A percentile compares a stretch with the other conserved stretches of the same genome.
Evolutionary conservation across 2,888 invertebrate genomes (phyloP).

Genomic region (Microctonus brassicae): DNA sequence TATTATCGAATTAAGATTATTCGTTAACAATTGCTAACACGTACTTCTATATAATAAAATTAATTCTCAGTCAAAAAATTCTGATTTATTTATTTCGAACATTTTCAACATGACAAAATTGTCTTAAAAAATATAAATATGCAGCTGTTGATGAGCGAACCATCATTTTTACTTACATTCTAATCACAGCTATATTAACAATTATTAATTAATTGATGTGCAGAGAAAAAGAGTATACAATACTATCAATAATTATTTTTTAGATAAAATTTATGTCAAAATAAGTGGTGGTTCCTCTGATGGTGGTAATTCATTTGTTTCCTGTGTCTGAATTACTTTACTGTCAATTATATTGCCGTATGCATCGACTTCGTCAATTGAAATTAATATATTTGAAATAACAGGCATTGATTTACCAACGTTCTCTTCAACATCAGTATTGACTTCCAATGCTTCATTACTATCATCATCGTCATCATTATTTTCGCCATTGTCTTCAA

Average conservation of each 20-base stretch:
- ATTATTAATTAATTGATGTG: neutral
- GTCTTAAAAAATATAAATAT: neutral
- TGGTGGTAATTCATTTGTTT: constrained; percentile 64
- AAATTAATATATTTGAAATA: constrained; percentile 73
- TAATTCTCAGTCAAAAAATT: neutral
- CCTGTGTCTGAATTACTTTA: constrained; percentile 73
- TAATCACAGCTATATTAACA: neutral
- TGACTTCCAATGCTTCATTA: constrained; percentile 28
- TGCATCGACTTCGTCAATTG: constrained; percentile 77
- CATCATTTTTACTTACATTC: no score
- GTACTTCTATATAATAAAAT: neutral
- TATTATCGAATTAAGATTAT: no score
- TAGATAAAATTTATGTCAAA: constrained; percentile 52
- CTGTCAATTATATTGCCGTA: constrained; percentile 76
- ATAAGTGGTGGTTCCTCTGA: constrained; percentile 61
- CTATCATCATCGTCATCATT: constrained; percentile 33
- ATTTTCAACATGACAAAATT: constrained; percentile 11
- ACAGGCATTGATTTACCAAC: constrained; percentile 56
- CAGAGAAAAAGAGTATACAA: constrained; percentile 18
- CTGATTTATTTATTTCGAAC: neutral
- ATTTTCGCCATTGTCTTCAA: constrained; percentile 43
- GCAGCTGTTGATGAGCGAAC: neutral
- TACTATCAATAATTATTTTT: neutral
- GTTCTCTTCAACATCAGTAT: constrained; percentile 32
- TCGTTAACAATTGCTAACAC: no score